Conservation (phyloP, 2,888 invertebrate species). For the Hemithea aestivaria region DNA sequence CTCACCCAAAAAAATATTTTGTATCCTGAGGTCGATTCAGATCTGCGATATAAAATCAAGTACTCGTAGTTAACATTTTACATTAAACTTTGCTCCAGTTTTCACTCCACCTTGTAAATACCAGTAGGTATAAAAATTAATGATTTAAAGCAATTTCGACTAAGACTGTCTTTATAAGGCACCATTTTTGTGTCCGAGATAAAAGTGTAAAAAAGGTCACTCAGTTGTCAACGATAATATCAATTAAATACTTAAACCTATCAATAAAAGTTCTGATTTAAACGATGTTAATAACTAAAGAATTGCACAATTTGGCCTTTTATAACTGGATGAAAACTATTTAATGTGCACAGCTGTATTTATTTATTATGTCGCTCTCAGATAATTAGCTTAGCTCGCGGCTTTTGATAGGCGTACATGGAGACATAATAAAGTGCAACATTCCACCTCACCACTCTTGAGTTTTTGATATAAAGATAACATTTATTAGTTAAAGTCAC, state of each 20-base stretch:
- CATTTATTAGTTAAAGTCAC: no score
- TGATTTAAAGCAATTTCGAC: conserved; percentile 28
- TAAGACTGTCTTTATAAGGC: conserved; percentile 14
- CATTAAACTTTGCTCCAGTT: conserved; percentile 45
- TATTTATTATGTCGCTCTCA: no score
- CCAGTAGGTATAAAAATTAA: conserved; percentile 40
- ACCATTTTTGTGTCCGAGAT: conserved; percentile 30
- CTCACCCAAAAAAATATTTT: no score
- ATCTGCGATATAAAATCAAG: conserved; percentile 13
- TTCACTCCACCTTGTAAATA: conserved; percentile 45
- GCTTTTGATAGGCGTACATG: no score
- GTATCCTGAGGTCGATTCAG: not conserved
- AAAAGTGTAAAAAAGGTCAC: conserved; percentile 24
- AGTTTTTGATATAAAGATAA: no score
- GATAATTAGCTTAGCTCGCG: no score
- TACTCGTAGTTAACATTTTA: conserved; percentile 36
- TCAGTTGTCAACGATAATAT: conserved; percentile 2
- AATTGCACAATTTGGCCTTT: no score
- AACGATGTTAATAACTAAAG: not conserved
- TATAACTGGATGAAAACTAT: no score
- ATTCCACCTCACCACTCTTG: no score
- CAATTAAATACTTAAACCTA: not conserved
- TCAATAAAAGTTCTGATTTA: no score
- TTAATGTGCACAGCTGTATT: no score
- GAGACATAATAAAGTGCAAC: no score